phyloP scores from a whole-genome alignment of 2,113 vertebrate species.

The Colaptes auratus region DNA sequence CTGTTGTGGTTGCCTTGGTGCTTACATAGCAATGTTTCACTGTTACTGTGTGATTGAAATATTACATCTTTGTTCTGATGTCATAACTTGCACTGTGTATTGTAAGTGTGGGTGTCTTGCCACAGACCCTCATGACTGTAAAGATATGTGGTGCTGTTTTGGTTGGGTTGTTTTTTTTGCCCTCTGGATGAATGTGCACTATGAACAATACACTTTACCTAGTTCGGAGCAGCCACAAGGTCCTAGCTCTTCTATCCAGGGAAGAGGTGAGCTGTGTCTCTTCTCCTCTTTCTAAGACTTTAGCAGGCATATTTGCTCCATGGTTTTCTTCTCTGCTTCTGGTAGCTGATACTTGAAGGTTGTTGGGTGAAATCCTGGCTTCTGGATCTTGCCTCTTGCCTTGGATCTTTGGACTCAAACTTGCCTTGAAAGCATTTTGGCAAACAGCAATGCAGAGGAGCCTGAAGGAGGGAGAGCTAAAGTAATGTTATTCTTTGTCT shows the following conservation, averaged over 20 bases:
- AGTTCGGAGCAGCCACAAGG: neutral
- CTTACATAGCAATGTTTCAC: neutral
- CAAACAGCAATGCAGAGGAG: neutral
- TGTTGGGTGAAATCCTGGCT: neutral
- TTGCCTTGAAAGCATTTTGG: neutral
- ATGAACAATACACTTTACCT: neutral
- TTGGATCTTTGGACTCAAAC: neutral
- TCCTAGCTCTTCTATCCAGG: neutral
- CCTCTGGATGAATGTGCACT: neutral
- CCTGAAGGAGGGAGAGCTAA: neutral
- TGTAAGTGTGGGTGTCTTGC: neutral
- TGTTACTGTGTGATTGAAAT: neutral
- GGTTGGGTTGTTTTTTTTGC: no score
- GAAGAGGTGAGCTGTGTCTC: neutral
- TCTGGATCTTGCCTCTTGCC: neutral
- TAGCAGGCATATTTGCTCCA: neutral
- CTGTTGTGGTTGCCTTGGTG: neutral
- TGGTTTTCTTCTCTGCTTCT: neutral
- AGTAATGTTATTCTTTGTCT: neutral
- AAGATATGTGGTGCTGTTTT: neutral
- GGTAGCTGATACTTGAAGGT: neutral
- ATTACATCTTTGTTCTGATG: neutral
- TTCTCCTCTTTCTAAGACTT: neutral
- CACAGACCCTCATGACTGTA: slow-evolving; percentile 13
- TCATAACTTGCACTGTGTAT: neutral